Conservation (phyloP, 2,888 invertebrate genomes). For the Geotrupes spiniger region DNA sequence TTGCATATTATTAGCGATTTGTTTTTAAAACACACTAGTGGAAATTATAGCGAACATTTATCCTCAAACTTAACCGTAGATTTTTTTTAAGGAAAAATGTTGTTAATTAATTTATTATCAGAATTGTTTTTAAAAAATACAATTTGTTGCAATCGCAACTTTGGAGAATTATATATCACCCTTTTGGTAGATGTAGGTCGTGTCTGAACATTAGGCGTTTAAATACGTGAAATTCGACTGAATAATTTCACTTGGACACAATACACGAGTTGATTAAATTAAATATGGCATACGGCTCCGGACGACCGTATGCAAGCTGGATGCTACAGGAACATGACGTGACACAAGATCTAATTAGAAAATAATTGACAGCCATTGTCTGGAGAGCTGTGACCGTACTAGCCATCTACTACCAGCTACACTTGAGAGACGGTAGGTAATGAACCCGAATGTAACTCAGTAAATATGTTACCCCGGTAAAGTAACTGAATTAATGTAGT, state of each 20-base stretch:
- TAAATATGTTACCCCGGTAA: slow-evolving; percentile 17
- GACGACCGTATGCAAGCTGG: slow-evolving; percentile 21
- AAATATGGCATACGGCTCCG: slow-evolving; percentile 23
- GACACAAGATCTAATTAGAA: slow-evolving; percentile 33
- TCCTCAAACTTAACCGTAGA: no score
- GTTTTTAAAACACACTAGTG: no score
- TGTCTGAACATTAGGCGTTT: no score
- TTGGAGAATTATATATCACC: no score
- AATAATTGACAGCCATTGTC: slow-evolving; percentile 34
- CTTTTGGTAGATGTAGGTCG: no score
- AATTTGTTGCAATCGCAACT: no score
- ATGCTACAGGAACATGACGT: slow-evolving; percentile 28
- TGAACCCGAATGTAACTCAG: slow-evolving; percentile 23
- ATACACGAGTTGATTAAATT: slow-evolving; percentile 19
- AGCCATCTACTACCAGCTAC: slow-evolving; percentile 22
- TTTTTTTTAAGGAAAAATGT: no score
- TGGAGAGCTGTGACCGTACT: slow-evolving; percentile 27
- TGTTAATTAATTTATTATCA: no score
- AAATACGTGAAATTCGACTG: not conserved
- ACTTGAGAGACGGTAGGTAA: slow-evolving; percentile 23
- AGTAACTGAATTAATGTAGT: slow-evolving; percentile 12
- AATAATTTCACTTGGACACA: slow-evolving; percentile 2
- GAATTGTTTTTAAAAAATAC: no score
- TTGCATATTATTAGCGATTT: no score
- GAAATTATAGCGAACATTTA: no score